These are phyloP conservation scores for Strigamia crassipes DNA, from an alignment of 2,888 invertebrate genomes.

Conservation along the genomic window DNA sequence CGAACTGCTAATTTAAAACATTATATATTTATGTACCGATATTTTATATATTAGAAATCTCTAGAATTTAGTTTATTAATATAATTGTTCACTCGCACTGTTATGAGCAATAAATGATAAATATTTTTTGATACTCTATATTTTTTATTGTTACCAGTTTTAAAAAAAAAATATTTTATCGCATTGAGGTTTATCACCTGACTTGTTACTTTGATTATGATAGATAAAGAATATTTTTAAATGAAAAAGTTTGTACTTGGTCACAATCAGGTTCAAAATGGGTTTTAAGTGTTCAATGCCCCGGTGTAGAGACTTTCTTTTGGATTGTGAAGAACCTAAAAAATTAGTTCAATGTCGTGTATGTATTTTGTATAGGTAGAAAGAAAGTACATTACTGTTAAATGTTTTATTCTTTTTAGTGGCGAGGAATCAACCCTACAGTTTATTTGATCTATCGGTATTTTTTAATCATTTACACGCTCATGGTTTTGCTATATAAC, in stretches of 20 bases:
- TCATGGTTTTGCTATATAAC: background rate
- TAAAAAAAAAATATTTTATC: no score
- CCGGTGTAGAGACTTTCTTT: background rate
- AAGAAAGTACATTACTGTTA: background rate
- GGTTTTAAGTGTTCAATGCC: background rate
- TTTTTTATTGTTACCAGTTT: no score
- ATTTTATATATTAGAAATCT: no score
- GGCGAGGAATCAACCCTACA: background rate
- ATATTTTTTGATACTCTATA: background rate
- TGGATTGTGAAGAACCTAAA: background rate
- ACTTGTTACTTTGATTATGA: background rate
- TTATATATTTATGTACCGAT: no score
- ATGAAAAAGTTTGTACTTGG: no score
- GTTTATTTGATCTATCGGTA: background rate
- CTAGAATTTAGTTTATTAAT: background rate
- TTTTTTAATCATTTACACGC: background rate
- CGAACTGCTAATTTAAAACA: background rate
- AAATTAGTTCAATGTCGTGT: conserved; percentile 20
- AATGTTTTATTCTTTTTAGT: background rate
- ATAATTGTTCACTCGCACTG: background rate
- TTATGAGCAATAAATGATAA: background rate
- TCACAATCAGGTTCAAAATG: background rate
- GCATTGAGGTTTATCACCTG: no score
- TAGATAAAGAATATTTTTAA: background rate
- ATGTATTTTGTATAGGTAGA: background rate